These are phyloP conservation scores for Conops quadrifasciatus DNA, from an alignment of 2,888 invertebrate species.

Conservation along the genomic window DNA sequence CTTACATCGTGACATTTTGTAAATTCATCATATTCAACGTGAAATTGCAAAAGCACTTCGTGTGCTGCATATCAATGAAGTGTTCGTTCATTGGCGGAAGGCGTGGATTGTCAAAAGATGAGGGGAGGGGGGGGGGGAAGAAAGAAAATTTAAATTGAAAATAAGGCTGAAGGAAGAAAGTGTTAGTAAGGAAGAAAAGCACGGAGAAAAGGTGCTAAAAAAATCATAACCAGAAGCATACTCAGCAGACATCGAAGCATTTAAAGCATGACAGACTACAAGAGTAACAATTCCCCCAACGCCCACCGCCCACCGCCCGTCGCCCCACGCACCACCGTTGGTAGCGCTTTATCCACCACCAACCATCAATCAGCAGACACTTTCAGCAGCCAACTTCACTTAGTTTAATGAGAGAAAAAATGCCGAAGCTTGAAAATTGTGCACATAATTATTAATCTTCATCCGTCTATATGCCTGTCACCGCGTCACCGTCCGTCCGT, in stretches of 20 bases:
- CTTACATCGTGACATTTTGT: neutral
- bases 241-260: no score
- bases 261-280: no score
- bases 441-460: slow-evolving; percentile 29
- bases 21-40: slow-evolving; percentile 1
- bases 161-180: no score
- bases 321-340: neutral
- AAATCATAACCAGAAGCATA: no score
- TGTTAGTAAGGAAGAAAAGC: no score
- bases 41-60: slow-evolving; percentile 1
- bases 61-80: neutral
- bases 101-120: no score
- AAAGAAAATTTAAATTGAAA: neutral
- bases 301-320: no score
- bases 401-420: slow-evolving; percentile 26
- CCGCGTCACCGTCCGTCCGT: neutral
- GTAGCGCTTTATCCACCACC: neutral
- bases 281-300: no score
- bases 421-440: slow-evolving; percentile 33
- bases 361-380: neutral
- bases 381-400: slow-evolving; percentile 2
- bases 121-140: neutral
- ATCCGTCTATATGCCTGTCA: neutral
- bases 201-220: no score
- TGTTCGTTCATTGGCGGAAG: neutral